Conservation (phyloP, 2,113 vertebrate species). For the Aplodontia rufa region DNA sequence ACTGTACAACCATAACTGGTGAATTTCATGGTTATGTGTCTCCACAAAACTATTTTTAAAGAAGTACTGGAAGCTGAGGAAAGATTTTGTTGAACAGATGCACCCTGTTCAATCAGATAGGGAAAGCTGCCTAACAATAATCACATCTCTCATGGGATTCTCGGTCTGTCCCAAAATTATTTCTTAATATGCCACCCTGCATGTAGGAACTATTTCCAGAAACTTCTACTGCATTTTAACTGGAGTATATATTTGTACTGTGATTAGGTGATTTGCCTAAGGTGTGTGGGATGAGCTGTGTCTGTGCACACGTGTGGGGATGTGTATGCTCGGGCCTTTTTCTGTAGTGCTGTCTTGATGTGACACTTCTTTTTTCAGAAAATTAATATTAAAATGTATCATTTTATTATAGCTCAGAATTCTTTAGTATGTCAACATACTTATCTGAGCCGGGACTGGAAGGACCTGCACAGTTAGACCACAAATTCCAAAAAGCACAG, state of each 20-base stretch:
- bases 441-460: not conserved
- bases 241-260: not conserved
- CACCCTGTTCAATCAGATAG: not conserved
- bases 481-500: not conserved
- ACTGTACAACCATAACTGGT: not conserved
- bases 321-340: not conserved
- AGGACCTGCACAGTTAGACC: not conserved
- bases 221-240: not conserved
- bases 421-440: not conserved
- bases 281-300: not conserved
- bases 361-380: not conserved
- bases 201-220: not conserved
- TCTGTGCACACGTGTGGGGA: not conserved
- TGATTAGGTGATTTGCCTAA: not conserved
- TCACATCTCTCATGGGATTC: not conserved
- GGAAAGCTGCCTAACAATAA: not conserved
- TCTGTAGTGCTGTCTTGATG: not conserved
- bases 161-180: not conserved
- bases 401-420: not conserved
- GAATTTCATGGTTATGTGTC: not conserved
- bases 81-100: not conserved
- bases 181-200: not conserved
- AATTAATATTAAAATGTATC: constrained; percentile 9
- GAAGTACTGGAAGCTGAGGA: not conserved
- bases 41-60: not conserved